These are phyloP conservation scores for Indri indri DNA, from an alignment of 2,113 vertebrate genomes.

Conservation along the genomic window DNA sequence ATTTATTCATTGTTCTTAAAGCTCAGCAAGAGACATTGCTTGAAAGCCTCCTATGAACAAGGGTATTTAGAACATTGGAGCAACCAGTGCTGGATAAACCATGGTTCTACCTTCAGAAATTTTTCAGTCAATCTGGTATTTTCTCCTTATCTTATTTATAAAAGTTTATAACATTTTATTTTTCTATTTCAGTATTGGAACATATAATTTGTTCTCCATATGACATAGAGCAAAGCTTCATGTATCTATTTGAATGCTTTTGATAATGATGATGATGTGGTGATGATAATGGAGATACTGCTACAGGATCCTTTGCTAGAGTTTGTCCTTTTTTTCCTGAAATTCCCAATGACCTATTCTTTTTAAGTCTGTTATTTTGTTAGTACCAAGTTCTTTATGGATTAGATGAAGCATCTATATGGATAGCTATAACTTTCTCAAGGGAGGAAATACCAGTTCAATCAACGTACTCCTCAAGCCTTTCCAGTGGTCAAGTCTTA, in stretches of 20 bases:
- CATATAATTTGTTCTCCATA: not conserved
- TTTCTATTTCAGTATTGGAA: not conserved
- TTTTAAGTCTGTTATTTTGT: not conserved
- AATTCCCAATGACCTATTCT: not conserved
- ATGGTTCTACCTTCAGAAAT: not conserved
- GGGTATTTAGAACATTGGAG: not conserved
- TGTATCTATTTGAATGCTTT: not conserved
- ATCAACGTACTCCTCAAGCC: not conserved
- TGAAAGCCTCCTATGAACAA: not conserved
- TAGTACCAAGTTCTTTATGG: not conserved
- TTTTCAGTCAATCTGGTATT: not conserved
- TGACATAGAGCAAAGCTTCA: not conserved
- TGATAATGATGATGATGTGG: not conserved
- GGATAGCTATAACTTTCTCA: not conserved
- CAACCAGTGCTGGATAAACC: not conserved
- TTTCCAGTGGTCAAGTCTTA: not conserved
- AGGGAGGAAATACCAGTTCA: not conserved
- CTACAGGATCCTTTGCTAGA: not conserved
- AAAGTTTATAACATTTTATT: not conserved
- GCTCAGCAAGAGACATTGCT: not conserved
- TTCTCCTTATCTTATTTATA: not conserved
- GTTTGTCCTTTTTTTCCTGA: not conserved
- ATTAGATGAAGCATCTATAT: not conserved
- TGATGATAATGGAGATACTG: not conserved
- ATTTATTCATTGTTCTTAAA: slow-evolving; percentile 4